Evolutionary conservation across 2,797 vertebrate genomes (phyloP).

Genomic region (Aldrovandia affinis): DNA sequence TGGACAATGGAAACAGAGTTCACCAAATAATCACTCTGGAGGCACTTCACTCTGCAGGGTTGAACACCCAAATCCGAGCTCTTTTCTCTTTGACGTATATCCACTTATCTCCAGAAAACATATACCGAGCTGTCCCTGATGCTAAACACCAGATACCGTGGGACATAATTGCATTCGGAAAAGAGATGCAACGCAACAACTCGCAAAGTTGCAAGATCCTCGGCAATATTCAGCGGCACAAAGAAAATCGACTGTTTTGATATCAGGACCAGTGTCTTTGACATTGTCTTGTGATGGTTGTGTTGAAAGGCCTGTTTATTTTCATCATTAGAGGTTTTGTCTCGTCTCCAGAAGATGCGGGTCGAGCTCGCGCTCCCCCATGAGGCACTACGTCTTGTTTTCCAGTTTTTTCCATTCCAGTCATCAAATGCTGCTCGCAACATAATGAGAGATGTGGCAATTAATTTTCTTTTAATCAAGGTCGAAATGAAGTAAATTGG

Average conservation of each 20-base stretch:
- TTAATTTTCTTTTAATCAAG: slow-evolving; percentile 99
- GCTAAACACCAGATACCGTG: neutral
- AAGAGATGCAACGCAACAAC: slow-evolving; percentile 15
- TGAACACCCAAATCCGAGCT: neutral
- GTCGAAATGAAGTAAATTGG: slow-evolving; percentile 99
- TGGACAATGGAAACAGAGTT: neutral
- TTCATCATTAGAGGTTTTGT: slow-evolving; percentile 65
- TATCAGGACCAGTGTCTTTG: slow-evolving; percentile 62
- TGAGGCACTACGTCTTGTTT: slow-evolving; percentile 64
- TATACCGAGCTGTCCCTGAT: neutral
- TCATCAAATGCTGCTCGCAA: slow-evolving; percentile 92
- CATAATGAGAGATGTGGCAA: slow-evolving; percentile 99
- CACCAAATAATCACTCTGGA: neutral
- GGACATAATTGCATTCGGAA: neutral
- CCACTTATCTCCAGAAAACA: slow-evolving; percentile 11
- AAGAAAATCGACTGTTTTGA: slow-evolving; percentile 48
- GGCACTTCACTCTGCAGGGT: no score
- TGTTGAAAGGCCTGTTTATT: slow-evolving; percentile 67
- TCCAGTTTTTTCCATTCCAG: slow-evolving; percentile 74
- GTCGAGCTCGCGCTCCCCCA: slow-evolving; percentile 67
- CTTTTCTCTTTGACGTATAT: neutral
- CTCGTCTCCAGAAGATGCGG: slow-evolving; percentile 66
- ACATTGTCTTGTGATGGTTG: slow-evolving; percentile 63
- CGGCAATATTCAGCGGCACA: slow-evolving; percentile 53
- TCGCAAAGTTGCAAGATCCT: slow-evolving; percentile 48